Conservation (phyloP, 2,888 invertebrate species). For the Perizoma affinitatum region DNA sequence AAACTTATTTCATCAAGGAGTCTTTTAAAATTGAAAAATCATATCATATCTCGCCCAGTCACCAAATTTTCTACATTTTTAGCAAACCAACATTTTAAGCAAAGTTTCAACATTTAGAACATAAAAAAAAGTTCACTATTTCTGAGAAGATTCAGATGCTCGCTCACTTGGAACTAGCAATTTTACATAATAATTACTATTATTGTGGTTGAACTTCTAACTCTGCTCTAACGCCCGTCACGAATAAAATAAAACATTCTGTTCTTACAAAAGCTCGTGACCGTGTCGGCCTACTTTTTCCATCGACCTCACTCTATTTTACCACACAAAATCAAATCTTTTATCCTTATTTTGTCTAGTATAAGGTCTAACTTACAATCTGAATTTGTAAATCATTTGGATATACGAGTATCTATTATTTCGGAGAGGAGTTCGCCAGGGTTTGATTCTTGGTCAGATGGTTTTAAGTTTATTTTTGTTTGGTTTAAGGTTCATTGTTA, state of each 20-base stretch:
- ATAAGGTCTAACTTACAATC: constrained; percentile 46
- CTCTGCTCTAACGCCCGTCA: constrained; percentile 58
- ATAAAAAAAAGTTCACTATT: neutral
- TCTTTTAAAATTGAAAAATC: no score
- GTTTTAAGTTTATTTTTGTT: constrained; percentile 42
- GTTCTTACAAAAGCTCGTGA: constrained; percentile 59
- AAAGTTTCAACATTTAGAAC: no score
- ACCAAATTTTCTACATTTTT: no score
- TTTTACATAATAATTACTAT: constrained; percentile 62
- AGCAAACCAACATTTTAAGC: no score
- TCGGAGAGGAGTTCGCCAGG: constrained; percentile 44
- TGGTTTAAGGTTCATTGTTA: constrained; percentile 41
- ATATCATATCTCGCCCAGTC: no score
- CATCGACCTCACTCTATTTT: constrained; percentile 45
- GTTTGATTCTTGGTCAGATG: constrained; percentile 44
- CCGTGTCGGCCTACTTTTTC: constrained; percentile 65
- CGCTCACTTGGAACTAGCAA: constrained; percentile 49
- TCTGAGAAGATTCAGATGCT: constrained; percentile 17
- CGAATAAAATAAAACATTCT: constrained; percentile 54
- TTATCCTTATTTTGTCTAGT: constrained; percentile 40
- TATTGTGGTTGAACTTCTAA: constrained; percentile 58
- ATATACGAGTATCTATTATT: constrained; percentile 43
- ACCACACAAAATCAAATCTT: constrained; percentile 29
- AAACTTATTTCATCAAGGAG: no score
- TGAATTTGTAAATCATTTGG: constrained; percentile 40